Evolutionary conservation across 35 echinoderm and acorn worm species (phyloP).

Genomic region (Eucidaris tribuloides): DNA sequence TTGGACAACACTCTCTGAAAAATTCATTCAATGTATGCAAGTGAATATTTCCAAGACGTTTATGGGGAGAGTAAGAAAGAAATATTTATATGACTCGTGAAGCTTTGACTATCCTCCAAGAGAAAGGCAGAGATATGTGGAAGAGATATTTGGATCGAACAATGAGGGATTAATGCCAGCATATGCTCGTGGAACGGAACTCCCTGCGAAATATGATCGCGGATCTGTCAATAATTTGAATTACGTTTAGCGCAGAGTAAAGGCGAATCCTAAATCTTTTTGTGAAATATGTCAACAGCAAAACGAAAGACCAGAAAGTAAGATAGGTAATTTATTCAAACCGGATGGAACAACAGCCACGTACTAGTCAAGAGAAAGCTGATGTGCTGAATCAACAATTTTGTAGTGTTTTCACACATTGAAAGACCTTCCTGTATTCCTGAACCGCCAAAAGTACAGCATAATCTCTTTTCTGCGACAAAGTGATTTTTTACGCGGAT

Average conservation of each 20-base stretch:
- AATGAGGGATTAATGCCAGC: not conserved
- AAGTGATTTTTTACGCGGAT: not conserved
- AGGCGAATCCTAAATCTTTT: constrained; percentile 1
- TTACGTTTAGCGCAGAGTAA: not conserved
- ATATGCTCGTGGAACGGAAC: constrained; percentile 3
- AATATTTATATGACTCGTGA: not conserved
- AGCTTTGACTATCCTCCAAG: not conserved
- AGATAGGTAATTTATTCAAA: not conserved
- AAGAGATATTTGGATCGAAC: not conserved
- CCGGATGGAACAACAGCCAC: not conserved
- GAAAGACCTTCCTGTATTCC: not conserved
- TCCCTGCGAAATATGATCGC: not conserved
- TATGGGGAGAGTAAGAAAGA: not conserved
- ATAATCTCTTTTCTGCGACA: not conserved
- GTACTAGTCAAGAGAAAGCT: not conserved
- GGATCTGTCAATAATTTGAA: constrained; percentile 18
- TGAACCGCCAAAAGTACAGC: not conserved
- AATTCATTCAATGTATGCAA: not conserved
- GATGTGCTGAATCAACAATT: not conserved
- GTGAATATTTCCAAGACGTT: not conserved
- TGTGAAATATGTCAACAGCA: not conserved
- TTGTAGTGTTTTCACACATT: not conserved
- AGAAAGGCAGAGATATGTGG: not conserved
- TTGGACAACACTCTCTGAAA: not conserved
- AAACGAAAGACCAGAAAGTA: constrained; percentile 7